Evolutionary conservation across 2,888 invertebrate genomes (phyloP).

Genomic region (Gisinianus flammeolus): DNA sequence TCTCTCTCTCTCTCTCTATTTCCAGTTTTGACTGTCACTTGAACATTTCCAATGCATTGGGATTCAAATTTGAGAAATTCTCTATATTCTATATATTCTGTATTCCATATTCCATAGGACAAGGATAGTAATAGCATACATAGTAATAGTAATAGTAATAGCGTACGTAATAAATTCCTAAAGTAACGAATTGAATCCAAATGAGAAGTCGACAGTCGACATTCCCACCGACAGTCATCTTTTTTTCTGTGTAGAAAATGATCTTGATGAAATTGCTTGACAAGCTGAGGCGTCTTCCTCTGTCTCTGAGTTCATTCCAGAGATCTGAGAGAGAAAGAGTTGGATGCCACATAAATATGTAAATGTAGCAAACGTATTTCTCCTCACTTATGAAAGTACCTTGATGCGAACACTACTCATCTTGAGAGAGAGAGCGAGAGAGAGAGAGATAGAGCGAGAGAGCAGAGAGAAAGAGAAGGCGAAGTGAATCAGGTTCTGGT

Average conservation of each 20-base stretch:
- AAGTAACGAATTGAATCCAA: slow-evolving; percentile 31
- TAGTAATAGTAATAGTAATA: not conserved
- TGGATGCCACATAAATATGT: not conserved
- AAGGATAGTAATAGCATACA: not conserved
- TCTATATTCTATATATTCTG: not conserved
- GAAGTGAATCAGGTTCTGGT: too few relatives aligned
- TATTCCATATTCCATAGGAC: not conserved
- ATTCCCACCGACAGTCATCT: not conserved
- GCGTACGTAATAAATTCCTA: not conserved
- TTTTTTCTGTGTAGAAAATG: not conserved
- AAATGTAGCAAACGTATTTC: not conserved
- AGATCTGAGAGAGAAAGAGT: too few relatives aligned
- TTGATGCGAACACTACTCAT: too few relatives aligned
- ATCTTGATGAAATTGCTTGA: not conserved
- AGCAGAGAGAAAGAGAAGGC: not conserved
- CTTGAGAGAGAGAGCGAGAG: too few relatives aligned
- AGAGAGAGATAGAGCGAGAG: not conserved
- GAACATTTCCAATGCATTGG: not conserved
- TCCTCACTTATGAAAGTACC: not conserved
- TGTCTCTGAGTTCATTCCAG: too few relatives aligned
- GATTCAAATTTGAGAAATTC: slow-evolving; percentile 19
- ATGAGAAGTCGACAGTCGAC: slow-evolving; percentile 23
- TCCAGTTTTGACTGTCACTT: not conserved
- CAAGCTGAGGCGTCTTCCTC: not conserved
- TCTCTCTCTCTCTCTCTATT: not conserved